phyloP scores from a whole-genome alignment of 2,888 invertebrate genomes.

The Calameuta idolon region DNA sequence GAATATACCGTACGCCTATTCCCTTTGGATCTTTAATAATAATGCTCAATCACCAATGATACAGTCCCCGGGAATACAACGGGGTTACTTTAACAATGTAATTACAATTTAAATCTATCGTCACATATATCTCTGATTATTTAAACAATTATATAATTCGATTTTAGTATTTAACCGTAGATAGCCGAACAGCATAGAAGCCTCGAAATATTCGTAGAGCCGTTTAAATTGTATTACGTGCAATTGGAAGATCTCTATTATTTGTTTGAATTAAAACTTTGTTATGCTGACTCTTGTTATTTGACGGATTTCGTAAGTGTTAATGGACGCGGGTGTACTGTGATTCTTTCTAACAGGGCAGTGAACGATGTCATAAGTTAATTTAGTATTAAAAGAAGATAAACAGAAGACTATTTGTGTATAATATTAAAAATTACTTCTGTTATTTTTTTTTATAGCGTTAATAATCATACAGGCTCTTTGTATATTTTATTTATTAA shows the following conservation, averaged over 20 bases:
- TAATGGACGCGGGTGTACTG: too few species aligned
- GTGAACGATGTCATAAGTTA: too few species aligned
- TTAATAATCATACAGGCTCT: too few species aligned
- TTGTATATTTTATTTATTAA: too few species aligned
- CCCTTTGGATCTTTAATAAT: background rate
- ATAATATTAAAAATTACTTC: too few species aligned
- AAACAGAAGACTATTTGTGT: too few species aligned
- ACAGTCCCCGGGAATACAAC: background rate
- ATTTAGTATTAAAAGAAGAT: too few species aligned
- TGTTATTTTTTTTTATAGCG: too few species aligned
- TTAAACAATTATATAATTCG: background rate
- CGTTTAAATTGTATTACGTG: background rate
- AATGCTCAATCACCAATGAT: background rate
- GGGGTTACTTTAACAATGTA: background rate
- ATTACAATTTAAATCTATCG: background rate
- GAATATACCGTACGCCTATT: background rate
- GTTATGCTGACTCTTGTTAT: background rate
- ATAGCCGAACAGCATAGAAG: background rate
- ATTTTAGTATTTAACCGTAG: background rate
- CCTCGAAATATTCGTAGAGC: background rate
- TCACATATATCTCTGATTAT: background rate
- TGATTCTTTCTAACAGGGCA: too few species aligned
- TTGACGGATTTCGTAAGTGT: background rate
- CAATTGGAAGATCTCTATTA: background rate
- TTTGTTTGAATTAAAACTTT: background rate